A percentile compares a stretch with the other conserved stretches of the same genome.
Evolutionary conservation across 2,113 vertebrate genomes (phyloP).

Genomic region (Trachemys scripta): DNA sequence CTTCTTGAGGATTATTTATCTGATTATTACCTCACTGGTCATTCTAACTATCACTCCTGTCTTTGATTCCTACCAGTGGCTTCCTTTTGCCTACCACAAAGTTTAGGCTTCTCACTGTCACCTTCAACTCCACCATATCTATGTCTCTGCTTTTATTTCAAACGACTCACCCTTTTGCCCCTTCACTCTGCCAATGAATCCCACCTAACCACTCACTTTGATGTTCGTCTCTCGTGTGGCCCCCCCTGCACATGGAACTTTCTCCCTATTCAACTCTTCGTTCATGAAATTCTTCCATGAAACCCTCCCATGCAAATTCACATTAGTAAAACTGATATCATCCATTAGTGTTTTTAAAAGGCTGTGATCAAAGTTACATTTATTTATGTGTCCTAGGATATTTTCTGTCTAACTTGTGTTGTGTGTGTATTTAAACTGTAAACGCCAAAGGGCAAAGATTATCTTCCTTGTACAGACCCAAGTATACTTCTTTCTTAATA

Average conservation of each 20-base stretch:
- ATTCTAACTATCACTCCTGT: neutral
- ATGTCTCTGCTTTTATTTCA: neutral
- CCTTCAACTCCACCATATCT: neutral
- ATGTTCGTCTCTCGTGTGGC: neutral
- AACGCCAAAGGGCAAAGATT: neutral
- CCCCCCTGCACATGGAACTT: neutral
- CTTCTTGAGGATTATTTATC: no score
- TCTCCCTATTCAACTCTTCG: neutral
- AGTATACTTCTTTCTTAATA: neutral
- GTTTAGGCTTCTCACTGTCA: neutral
- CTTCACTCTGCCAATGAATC: neutral
- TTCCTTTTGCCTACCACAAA: constrained; percentile 17
- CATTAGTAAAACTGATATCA: neutral
- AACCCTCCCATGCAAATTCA: neutral
- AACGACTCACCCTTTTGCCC: neutral
- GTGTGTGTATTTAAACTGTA: neutral
- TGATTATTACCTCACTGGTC: no score
- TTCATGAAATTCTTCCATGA: neutral
- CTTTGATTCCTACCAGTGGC: neutral
- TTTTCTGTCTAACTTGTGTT: neutral
- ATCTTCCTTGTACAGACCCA: neutral
- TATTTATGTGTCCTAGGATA: neutral
- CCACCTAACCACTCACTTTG: neutral
- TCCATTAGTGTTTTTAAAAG: neutral
- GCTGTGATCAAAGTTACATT: neutral